Percentiles rank a stretch among this genome's conserved stretches.
These are phyloP conservation scores for Gymnoscelis rufifasciata DNA, from an alignment of 2,888 invertebrate species.

Conservation along the genomic window DNA sequence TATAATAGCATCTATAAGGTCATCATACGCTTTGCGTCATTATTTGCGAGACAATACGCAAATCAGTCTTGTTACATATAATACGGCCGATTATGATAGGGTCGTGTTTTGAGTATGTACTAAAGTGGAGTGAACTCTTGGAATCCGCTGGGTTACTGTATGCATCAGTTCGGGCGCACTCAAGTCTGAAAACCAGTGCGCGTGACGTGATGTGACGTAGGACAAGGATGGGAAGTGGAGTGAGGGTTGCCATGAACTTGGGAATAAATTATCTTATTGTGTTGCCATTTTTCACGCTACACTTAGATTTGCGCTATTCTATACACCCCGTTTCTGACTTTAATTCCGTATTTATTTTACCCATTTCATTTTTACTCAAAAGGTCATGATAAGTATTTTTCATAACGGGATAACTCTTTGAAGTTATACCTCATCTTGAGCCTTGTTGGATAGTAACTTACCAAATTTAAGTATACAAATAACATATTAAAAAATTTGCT, in stretches of 20 bases:
- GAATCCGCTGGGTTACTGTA: constrained; percentile 43
- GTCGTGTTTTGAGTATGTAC: constrained; percentile 30
- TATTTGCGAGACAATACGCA: constrained; percentile 36
- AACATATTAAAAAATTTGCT: no score
- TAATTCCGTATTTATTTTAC: no score
- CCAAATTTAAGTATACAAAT: no score
- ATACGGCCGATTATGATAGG: constrained; percentile 42
- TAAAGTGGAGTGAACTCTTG: constrained; percentile 34
- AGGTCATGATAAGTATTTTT: no score
- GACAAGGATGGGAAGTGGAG: constrained; percentile 49
- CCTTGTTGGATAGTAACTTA: no score
- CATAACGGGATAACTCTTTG: no score
- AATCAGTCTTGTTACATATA: constrained; percentile 53
- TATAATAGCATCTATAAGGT: constrained; percentile 8
- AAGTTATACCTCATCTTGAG: no score
- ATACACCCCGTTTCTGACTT: no score
- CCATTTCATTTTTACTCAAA: no score
- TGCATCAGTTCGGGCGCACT: constrained; percentile 57
- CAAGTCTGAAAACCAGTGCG: constrained; percentile 62
- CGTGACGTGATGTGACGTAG: constrained; percentile 52
- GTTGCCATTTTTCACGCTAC: not conserved
- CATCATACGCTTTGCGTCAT: constrained; percentile 11
- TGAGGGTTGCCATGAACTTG: constrained; percentile 27
- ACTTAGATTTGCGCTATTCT: no score
- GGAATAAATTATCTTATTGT: not conserved